These are phyloP conservation scores for Bostrychus sinensis DNA, from an alignment of 2,113 vertebrate species.

Conservation along the genomic window DNA sequence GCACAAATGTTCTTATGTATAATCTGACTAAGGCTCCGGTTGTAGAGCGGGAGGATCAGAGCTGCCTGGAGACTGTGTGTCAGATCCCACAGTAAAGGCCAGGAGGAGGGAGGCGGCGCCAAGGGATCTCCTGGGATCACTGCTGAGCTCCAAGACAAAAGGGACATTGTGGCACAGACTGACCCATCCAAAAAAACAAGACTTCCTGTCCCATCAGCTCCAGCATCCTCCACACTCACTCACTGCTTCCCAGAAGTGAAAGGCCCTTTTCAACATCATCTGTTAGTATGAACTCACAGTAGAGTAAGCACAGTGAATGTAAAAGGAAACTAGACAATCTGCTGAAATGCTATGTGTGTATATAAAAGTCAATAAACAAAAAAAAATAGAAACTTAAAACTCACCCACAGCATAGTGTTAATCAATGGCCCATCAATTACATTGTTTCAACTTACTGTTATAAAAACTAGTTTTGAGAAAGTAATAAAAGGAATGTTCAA, in stretches of 20 bases:
- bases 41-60: constrained; percentile 38
- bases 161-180: constrained; percentile 65
- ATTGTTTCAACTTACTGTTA: too few relatives aligned
- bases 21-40: constrained; percentile 48
- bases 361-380: neutral
- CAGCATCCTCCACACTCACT: constrained; percentile 53
- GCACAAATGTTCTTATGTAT: constrained; percentile 37
- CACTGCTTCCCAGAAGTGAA: constrained; percentile 55
- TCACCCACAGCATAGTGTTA: too few relatives aligned
- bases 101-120: constrained; percentile 20
- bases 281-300: constrained; percentile 28
- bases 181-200: constrained; percentile 56
- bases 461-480: too few relatives aligned
- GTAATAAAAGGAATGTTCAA: too few relatives aligned
- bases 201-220: constrained; percentile 68
- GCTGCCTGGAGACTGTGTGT: constrained; percentile 53
- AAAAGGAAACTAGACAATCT: neutral
- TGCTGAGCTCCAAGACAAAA: constrained; percentile 60
- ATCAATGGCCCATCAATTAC: too few relatives aligned
- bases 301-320: constrained; percentile 1
- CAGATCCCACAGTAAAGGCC: constrained; percentile 46
- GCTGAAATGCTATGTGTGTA: neutral
- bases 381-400: too few relatives aligned
- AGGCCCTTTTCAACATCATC: constrained; percentile 30
- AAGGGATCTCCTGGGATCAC: constrained; percentile 56